phyloP scores from a whole-genome alignment of 2,113 vertebrate genomes.

The Microtus ochrogaster region DNA sequence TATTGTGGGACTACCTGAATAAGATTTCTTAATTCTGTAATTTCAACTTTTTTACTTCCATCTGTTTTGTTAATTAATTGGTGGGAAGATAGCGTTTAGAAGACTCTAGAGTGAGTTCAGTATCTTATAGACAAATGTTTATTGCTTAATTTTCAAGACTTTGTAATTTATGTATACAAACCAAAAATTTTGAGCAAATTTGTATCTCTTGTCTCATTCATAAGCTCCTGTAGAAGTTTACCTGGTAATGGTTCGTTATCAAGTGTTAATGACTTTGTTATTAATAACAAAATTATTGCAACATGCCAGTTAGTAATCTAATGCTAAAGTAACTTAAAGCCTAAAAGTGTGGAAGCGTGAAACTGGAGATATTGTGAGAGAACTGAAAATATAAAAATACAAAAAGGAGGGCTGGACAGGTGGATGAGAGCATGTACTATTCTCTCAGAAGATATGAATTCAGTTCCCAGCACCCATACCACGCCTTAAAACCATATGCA shows the following conservation, averaged over 20 bases:
- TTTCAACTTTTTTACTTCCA: not conserved
- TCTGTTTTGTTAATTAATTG: not conserved
- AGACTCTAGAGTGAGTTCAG: not conserved
- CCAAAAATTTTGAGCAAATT: constrained; percentile 13
- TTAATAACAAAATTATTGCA: not conserved
- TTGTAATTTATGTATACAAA: not conserved
- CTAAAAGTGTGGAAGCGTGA: not conserved
- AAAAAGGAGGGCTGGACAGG: too few relatives aligned
- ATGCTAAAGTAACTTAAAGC: not conserved
- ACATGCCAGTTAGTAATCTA: not conserved
- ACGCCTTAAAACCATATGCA: not conserved
- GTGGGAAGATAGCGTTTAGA: not conserved
- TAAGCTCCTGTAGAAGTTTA: constrained; percentile 7
- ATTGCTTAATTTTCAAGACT: constrained; percentile 14
- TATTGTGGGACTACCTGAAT: not conserved
- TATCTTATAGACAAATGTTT: not conserved
- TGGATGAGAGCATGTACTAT: not conserved
- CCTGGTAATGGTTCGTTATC: not conserved
- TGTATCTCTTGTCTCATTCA: not conserved
- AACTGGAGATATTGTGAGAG: not conserved
- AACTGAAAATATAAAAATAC: not conserved
- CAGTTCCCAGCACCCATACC: not conserved
- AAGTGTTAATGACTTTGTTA: not conserved
- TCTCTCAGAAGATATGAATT: not conserved
- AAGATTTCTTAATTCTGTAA: not conserved